Percentiles rank a stretch among this genome's conserved stretches.
Conservation (phyloP, 2,797 vertebrate species). For the Myotis pilosus region DNA sequence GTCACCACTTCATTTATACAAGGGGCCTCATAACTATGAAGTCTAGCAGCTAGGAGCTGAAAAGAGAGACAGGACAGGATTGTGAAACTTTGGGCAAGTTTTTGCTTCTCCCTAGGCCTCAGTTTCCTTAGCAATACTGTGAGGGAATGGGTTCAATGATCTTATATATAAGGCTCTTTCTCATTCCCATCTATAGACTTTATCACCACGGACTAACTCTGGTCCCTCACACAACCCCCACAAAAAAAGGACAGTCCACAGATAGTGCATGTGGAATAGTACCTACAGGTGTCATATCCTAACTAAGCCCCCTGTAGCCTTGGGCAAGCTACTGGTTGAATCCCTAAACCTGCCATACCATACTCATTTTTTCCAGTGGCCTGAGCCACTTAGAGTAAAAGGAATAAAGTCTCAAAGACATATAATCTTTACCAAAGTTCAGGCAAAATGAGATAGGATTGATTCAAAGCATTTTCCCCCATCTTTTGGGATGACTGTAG, state of each 20-base stretch:
- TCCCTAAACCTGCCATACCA: background rate
- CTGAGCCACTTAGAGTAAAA: background rate
- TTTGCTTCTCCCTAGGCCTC: background rate
- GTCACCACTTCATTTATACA: background rate
- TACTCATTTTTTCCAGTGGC: background rate
- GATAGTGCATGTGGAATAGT: background rate
- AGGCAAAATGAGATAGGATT: background rate
- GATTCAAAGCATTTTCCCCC: conserved; percentile 1
- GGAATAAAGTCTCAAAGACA: conserved; percentile 1
- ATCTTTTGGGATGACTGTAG: background rate
- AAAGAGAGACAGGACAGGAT: background rate
- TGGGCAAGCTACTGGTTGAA: background rate
- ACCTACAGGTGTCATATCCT: background rate
- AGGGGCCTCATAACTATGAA: background rate
- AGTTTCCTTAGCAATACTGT: background rate
- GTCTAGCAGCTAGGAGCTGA: background rate
- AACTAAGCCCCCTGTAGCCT: background rate
- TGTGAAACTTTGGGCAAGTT: background rate
- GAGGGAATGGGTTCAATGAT: background rate
- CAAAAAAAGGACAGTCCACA: background rate
- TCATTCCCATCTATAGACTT: background rate
- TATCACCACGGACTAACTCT: conserved; percentile 31
- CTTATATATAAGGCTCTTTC: background rate
- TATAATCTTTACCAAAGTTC: conserved; percentile 5
- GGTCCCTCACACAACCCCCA: background rate